These are phyloP conservation scores for Orthonevra nobilis DNA, from an alignment of 2,888 invertebrate species.

Conservation along the genomic window DNA sequence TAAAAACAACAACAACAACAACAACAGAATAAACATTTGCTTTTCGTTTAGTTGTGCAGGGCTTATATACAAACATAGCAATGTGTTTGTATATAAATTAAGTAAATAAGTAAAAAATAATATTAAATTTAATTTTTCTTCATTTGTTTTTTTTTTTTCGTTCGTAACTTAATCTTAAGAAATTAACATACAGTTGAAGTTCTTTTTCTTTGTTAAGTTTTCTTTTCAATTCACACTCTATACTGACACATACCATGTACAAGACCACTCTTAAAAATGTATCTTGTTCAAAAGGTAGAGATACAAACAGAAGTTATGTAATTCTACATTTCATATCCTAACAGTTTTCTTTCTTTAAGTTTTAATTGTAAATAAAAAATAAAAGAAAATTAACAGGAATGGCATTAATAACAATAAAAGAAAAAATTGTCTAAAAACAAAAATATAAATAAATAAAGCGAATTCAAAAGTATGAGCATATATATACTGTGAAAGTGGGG, in stretches of 20 bases:
- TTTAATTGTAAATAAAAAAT: slow-evolving; percentile 49
- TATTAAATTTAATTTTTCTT: slow-evolving; percentile 21
- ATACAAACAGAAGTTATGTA: slow-evolving; percentile 13
- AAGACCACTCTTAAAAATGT: slow-evolving; percentile 17
- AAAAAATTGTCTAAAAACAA: too few species aligned
- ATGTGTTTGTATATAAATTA: slow-evolving; percentile 46
- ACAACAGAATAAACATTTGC: too few species aligned
- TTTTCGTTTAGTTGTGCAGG: slow-evolving; percentile 48
- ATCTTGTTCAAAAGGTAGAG: too few species aligned
- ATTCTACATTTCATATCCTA: slow-evolving; percentile 30
- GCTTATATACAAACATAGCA: slow-evolving; percentile 35
- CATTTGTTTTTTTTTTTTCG: slow-evolving; percentile 27
- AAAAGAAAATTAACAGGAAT: too few species aligned
- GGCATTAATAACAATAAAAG: too few species aligned
- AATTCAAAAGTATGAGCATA: slow-evolving; percentile 33
- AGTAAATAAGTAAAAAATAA: slow-evolving; percentile 24
- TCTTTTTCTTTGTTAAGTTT: slow-evolving; percentile 58
- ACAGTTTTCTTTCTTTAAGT: slow-evolving; percentile 12
- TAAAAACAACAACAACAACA: too few species aligned
- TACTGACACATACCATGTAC: slow-evolving; percentile 66
- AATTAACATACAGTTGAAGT: too few species aligned
- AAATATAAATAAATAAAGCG: slow-evolving; percentile 14
- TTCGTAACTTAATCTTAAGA: slow-evolving; percentile 33
- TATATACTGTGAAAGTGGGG: slow-evolving; percentile 6
- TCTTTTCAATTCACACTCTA: slow-evolving; percentile 46